Conservation (phyloP, 2,797 vertebrate genomes). For the Tokudaia tokunoshimensis region DNA sequence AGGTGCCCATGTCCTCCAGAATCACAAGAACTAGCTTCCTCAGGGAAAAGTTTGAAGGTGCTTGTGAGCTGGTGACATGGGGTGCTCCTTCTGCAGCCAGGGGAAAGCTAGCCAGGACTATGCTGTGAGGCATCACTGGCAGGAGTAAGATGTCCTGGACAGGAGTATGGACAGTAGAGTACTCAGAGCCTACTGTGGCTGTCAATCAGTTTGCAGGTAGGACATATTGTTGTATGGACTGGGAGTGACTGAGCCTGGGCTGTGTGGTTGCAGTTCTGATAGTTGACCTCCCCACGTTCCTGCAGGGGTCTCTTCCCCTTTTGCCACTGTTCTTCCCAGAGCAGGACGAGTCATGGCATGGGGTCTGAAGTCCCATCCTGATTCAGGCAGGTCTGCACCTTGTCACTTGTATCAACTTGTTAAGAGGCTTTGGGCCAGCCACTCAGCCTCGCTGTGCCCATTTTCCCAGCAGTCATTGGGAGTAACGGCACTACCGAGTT, state of each 20-base stretch:
- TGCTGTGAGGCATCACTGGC: not conserved
- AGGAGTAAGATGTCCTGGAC: not conserved
- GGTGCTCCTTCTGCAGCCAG: not conserved
- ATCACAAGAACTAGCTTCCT: not conserved
- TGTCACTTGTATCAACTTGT: not conserved
- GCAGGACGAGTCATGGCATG: not conserved
- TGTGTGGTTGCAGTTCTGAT: rapidly evolving
- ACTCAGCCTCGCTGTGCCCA: not conserved
- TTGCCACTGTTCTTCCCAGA: not conserved
- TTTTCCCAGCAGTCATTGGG: not conserved
- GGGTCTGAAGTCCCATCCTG: not conserved
- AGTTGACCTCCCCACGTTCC: no score
- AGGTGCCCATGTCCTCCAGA: not conserved
- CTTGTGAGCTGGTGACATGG: not conserved
- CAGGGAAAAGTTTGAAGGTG: not conserved
- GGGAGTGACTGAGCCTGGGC: no score
- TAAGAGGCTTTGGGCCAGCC: not conserved
- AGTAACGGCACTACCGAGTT: not conserved
- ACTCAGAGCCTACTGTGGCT: not conserved
- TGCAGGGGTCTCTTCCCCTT: rapidly evolving
- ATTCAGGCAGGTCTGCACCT: not conserved
- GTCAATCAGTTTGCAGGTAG: not conserved
- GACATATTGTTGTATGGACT: no score
- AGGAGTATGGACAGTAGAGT: not conserved
- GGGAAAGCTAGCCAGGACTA: not conserved